Base-by-base conservation (phyloP, 1,140 invertebrate genomes). In the Yoshiicerus persimilis region DNA sequence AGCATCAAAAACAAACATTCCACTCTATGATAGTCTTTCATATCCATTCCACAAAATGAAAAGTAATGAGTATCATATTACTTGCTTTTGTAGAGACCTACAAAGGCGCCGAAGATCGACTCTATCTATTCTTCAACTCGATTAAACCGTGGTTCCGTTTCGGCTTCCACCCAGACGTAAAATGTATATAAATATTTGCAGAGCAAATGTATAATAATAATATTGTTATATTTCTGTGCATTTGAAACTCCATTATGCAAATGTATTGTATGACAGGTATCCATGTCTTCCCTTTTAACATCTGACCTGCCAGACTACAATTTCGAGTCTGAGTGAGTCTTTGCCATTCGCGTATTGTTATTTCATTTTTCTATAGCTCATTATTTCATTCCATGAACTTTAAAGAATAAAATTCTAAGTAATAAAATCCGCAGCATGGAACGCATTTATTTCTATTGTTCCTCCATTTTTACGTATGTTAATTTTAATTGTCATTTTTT, bases 1-100 rank as follows among this genome's bases (percentile, higher is more conserved):
- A 47, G 47, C 47, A 88, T 88, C 84, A 88, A 88, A 86, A 88
- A 86, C 83, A 86, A 84, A 88, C 83, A 85, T 88, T 84, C 86
- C 64, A 41, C 41, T 27, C 25, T 80, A 80, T 80, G 32, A 9
- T 80, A 70, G 66, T 80, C 75, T 32, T 85, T 85, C 39, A 56
- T 85, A 85, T 84, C 38, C 36, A 84, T 56, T 27, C n/a, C 27
- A 85, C 23, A 47, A 47, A 84, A 84, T 38, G 70, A 77, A 80
- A 80, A 80, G 75, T 80, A 80, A 80, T 80, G 75, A 80, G 75
- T 80, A 80, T 80, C 75, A 38, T 80, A 80, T 38, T 80, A 32
- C 75, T n/a, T 34, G 64, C 64, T 30, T 70, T 70, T 16, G 27
- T 70, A 70, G 5, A 30, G 27, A 70, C 23, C 23, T 13, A 70